phyloP scores from a whole-genome alignment of 2,888 invertebrate species.

The Sinodicranocentrus sp. region DNA sequence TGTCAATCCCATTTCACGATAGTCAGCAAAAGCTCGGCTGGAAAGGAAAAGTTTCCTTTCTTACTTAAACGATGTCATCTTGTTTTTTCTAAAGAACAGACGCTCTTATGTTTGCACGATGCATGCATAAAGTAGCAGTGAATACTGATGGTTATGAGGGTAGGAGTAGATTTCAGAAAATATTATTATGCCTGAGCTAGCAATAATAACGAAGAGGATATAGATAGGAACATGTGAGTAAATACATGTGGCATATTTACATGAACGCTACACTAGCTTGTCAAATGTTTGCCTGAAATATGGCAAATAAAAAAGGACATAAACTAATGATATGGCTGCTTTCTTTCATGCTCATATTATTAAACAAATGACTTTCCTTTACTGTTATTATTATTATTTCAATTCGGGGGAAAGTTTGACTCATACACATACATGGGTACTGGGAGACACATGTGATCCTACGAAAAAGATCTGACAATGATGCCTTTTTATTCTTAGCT shows the following conservation, averaged over 20 bases:
- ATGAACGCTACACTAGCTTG: constrained; percentile 6
- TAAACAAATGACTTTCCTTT: constrained; percentile 31
- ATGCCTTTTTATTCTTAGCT: no score
- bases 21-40: no score
- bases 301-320: constrained; percentile 1
- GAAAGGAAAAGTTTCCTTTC: no score
- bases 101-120: no score
- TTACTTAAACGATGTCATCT: no score
- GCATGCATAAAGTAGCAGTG: no score
- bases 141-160: background rate
- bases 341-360: constrained; percentile 43
- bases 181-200: background rate
- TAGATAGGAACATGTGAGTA: no score
- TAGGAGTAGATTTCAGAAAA: background rate
- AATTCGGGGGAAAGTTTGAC: background rate
- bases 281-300: constrained; percentile 36
- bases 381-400: constrained; percentile 33
- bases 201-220: no score
- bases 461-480: no score
- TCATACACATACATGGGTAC: no score
- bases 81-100: no score
- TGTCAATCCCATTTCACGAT: constrained; percentile 40
- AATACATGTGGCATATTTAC: background rate
- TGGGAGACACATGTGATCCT: no score
- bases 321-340: constrained; percentile 47